Evolutionary conservation across 2,113 vertebrate genomes (phyloP).

Genomic region (human (Homo sapiens)): GRCh38 chrY:11758001-11758500

Average conservation of each 20-base stretch:
- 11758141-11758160: not conserved
- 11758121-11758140: not conserved
- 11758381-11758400: not conserved
- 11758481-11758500: not conserved
- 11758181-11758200: accelerated
- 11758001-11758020: not conserved
- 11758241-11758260: not conserved
- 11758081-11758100: not conserved
- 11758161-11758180: not conserved
- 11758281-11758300: not conserved
- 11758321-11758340: not conserved
- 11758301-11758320: not conserved
- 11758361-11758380: not conserved
- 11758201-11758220: not conserved
- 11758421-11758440: not conserved
- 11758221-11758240: not conserved
- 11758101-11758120: not conserved
- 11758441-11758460: too few species aligned
- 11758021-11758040: not conserved
- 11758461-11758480: not conserved
- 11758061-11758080: not conserved
- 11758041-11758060: not conserved
- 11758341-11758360: not conserved
- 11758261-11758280: not conserved
- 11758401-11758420: not conserved